Evolutionary conservation across 1,140 invertebrate species (phyloP).

Genomic region (Rhopalosiphum padi): DNA sequence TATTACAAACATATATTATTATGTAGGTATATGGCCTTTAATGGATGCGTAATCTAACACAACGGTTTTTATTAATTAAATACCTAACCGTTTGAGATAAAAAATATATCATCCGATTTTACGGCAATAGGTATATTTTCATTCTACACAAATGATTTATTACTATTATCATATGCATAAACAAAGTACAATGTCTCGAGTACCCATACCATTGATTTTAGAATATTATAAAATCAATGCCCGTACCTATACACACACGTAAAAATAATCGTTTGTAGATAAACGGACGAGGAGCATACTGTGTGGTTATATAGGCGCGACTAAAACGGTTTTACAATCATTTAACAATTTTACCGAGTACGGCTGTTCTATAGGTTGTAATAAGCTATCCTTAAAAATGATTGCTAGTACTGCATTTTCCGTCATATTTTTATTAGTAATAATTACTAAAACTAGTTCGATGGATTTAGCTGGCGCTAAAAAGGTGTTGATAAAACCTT

Average conservation of each 20-base stretch:
- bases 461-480: background rate
- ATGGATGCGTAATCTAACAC: conserved; percentile 10
- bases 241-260: background rate
- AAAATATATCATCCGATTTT: background rate
- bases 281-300: background rate
- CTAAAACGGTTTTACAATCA: background rate
- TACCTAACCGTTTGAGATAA: background rate
- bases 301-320: background rate
- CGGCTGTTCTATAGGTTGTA: background rate
- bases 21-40: background rate
- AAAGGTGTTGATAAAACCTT: background rate
- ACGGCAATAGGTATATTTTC: background rate
- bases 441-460: background rate
- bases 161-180: background rate
- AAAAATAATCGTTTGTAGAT: background rate
- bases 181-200: background rate
- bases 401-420: background rate
- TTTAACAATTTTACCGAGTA: background rate
- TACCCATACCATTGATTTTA: too few species aligned
- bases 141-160: background rate
- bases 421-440: background rate
- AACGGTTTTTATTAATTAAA: conserved; percentile 9
- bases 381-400: background rate
- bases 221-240: too few species aligned
- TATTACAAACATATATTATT: background rate